Percentiles rank a stretch among this genome's conserved stretches.
Conservation (phyloP, 2,113 vertebrate species). For the Oreotrochilus melanogaster region DNA sequence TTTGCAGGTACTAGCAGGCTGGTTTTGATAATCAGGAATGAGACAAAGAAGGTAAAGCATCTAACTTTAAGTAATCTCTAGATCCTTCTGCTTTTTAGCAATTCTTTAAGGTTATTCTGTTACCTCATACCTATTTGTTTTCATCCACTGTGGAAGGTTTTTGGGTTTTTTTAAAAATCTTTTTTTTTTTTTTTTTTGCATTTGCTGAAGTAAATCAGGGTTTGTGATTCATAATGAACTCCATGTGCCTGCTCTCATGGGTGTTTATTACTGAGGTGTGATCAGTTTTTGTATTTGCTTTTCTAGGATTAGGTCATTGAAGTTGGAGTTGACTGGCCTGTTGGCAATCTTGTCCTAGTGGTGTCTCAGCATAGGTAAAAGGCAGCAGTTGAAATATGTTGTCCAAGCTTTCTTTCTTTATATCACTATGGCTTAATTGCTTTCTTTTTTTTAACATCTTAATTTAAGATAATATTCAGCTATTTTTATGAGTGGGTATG, state of each 20-base stretch:
- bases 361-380: neutral
- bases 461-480: neutral
- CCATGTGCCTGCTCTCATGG: neutral
- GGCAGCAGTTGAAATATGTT: neutral
- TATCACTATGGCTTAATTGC: neutral
- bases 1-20: neutral
- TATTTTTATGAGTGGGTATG: neutral
- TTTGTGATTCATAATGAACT: neutral
- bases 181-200: neutral
- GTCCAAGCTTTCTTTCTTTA: neutral
- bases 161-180: neutral
- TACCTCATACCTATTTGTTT: neutral
- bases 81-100: neutral
- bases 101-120: neutral
- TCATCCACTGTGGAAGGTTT: neutral
- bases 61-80: neutral
- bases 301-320: neutral
- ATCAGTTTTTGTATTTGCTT: neutral
- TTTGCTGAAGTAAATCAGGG: neutral
- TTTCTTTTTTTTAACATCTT: neutral
- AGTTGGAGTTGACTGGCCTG: rapidly evolving
- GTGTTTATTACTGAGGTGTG: neutral
- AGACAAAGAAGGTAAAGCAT: neutral
- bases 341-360: neutral
- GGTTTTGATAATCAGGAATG: neutral